Percentiles rank a stretch among this genome's conserved stretches.
phyloP scores from a whole-genome alignment of 2,113 vertebrate species.

The Potamarius usumacintae region DNA sequence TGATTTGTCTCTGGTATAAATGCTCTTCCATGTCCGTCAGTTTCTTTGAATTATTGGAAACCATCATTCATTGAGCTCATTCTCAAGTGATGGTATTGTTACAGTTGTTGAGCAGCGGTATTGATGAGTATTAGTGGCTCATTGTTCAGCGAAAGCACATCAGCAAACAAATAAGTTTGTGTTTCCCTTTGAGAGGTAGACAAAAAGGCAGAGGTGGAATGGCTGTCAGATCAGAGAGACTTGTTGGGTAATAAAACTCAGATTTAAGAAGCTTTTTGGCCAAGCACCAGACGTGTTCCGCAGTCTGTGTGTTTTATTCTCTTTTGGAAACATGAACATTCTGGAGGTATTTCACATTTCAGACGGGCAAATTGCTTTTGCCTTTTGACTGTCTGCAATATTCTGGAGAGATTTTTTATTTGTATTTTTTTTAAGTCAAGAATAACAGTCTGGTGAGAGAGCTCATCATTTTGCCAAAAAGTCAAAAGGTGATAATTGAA shows the following conservation, averaged over 20 bases:
- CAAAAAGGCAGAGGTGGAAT: constrained; percentile 8
- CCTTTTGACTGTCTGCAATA: constrained; percentile 8
- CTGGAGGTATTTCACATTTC: constrained; percentile 1
- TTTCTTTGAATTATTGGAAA: background rate
- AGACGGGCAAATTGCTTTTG: constrained; percentile 11
- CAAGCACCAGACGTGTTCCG: constrained; percentile 1
- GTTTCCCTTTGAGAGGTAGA: constrained; percentile 31
- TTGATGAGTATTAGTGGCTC: constrained; percentile 8
- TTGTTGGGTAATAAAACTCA: constrained; percentile 11
- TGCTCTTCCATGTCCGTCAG: background rate
- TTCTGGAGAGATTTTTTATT: background rate
- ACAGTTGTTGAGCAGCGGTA: background rate
- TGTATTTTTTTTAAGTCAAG: constrained; percentile 2
- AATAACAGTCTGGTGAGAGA: background rate
- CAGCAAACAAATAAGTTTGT: background rate
- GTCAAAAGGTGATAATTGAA: background rate
- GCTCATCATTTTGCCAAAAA: background rate
- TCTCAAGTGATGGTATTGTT: constrained; percentile 28
- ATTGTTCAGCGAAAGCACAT: constrained; percentile 14
- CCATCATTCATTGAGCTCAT: constrained; percentile 12
- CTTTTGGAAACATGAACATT: constrained; percentile 18
- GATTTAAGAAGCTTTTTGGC: constrained; percentile 25
- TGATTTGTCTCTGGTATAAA: background rate
- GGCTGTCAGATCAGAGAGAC: background rate
- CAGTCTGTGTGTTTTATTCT: constrained; percentile 13